Evolutionary conservation across 2,888 invertebrate species (phyloP), one percentile per base, ranked within the genome.

Genomic region (Uloborus plumipes): DNA sequence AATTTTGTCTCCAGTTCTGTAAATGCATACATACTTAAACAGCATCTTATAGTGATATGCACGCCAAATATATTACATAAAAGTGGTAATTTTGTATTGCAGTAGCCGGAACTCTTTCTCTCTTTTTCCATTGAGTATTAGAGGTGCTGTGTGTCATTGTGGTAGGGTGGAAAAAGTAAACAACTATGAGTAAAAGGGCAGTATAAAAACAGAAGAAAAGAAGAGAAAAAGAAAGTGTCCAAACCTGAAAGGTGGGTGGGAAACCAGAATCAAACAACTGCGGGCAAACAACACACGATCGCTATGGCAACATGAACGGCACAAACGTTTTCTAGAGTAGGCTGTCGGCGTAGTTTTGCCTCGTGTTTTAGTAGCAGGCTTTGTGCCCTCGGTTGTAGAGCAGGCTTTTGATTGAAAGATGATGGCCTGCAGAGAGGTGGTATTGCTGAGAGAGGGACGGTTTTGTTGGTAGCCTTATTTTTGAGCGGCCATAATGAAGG

Each of bases 391-490:
- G 51, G 16, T 65, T 49, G 50, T 64, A 39, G 39, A 47, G 65
- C 49, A n/a, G 31, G 65, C 55, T 47, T 58, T 75, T 75, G 75
- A 75, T 75, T 75, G 75, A 75, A 75, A 75, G 59, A 75, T 75
- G 75, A 75, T 75, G 49, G 67, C 58, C 59, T 67, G 26, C 47
- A 39, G 39, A 39, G 39, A 39, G 58, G 18, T 49, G 55, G 49
- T 47, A 59, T 31, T 59, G 50, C 31, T 59, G n/a, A 58, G 59
- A 65, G 49, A 53, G 20, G 20, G 16, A 39, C 39, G 39, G 39
- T 39, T 39, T 39, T 39, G 39, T 39, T 39, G 39, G 39, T 39
- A 39, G 39, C 39, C 39, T 39, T 39, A 39, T 39, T 39, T 39
- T 39, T 39, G 39, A 39, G 39, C 39, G 39, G 39, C 39, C 39